Evolutionary conservation across 1,140 invertebrate genomes (phyloP).

Genomic region (Catajapyx aquilonaris): DNA sequence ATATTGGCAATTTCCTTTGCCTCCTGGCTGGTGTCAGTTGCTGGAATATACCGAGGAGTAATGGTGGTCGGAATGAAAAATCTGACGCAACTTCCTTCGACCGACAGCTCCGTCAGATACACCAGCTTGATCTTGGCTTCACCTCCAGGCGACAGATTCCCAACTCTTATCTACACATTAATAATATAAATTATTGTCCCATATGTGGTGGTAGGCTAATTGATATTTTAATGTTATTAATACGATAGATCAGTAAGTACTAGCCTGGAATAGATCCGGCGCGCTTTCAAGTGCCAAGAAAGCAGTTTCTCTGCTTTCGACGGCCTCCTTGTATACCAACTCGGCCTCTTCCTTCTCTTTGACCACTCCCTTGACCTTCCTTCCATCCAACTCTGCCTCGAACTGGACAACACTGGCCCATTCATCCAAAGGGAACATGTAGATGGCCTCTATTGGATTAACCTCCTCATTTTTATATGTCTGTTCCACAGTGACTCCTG

Average conservation of each 20-base stretch:
- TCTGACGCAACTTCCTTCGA: too few relatives aligned
- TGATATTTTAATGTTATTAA: too few relatives aligned
- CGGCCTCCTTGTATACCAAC: conserved; percentile 3
- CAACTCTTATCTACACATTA: too few relatives aligned
- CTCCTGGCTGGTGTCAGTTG: conserved; percentile 2
- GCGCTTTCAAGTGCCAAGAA: conserved; percentile 1
- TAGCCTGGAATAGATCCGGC: conserved; percentile 5
- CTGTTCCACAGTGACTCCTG: conserved; percentile 5
- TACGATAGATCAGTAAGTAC: too few relatives aligned
- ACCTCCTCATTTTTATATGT: conserved; percentile 3
- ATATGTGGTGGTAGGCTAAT: too few relatives aligned
- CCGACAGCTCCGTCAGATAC: too few relatives aligned
- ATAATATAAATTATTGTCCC: too few relatives aligned
- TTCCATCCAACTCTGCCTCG: not conserved
- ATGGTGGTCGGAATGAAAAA: conserved; percentile 8
- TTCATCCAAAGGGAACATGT: conserved; percentile 5
- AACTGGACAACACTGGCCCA: conserved; percentile 3
- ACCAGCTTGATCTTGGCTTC: too few relatives aligned
- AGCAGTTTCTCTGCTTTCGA: conserved; percentile 1
- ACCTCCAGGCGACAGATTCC: too few relatives aligned
- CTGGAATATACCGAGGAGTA: conserved; percentile 5
- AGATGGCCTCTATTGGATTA: conserved; percentile 5
- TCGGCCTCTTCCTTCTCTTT: conserved; percentile 5
- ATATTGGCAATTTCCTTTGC: conserved; percentile 1
- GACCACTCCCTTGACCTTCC: conserved; percentile 4